phyloP scores from a whole-genome alignment of 2,113 vertebrate species.

The Craseonycteris thonglongyai region DNA sequence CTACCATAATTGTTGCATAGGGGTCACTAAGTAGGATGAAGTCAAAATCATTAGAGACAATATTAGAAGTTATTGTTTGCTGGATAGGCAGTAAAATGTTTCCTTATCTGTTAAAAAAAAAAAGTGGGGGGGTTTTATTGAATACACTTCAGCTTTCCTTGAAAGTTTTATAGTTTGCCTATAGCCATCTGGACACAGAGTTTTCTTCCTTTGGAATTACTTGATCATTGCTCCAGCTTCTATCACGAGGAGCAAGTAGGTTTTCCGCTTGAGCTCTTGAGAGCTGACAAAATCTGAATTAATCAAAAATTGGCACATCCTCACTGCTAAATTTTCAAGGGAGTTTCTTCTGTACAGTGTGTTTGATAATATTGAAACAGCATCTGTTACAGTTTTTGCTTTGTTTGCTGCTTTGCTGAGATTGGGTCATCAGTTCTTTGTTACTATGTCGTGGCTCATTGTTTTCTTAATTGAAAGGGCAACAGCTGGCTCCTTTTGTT shows the following conservation, averaged over 20 bases:
- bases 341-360: slow-evolving; percentile 14
- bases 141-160: slow-evolving; percentile 3
- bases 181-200: not conserved
- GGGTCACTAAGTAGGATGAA: not conserved
- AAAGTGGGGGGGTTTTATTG: slow-evolving; percentile 6
- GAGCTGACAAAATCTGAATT: slow-evolving; percentile 22
- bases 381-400: slow-evolving; percentile 17
- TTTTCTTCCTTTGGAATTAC: slow-evolving; percentile 38
- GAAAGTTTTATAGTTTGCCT: slow-evolving; percentile 20
- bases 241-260: not conserved
- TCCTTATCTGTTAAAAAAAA: not conserved
- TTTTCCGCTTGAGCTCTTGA: slow-evolving; percentile 47
- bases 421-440: not conserved
- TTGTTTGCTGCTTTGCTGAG: not conserved
- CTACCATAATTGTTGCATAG: not conserved
- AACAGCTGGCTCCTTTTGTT: slow-evolving; percentile 19
- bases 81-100: not conserved
- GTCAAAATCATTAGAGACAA: not conserved
- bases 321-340: slow-evolving; percentile 31
- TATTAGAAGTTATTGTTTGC: not conserved
- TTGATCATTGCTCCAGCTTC: slow-evolving; percentile 22
- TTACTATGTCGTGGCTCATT: not conserved
- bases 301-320: slow-evolving; percentile 51
- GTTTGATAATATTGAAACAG: slow-evolving; percentile 9
- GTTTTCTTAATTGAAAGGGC: slow-evolving; percentile 45